Evolutionary conservation across 2,113 vertebrate genomes (phyloP).

Genomic region (Rhineura floridana): DNA sequence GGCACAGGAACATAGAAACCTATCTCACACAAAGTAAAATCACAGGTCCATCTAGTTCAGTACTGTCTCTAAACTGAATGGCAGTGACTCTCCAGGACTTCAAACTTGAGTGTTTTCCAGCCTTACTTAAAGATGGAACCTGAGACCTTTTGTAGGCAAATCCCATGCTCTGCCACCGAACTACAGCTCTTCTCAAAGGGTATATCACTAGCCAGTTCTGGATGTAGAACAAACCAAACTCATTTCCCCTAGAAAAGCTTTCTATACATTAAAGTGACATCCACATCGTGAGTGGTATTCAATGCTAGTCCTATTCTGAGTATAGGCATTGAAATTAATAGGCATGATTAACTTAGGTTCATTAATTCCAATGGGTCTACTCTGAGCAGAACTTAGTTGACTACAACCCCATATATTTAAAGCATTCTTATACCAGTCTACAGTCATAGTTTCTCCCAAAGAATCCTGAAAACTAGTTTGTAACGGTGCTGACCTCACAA

Average conservation of each 20-base stretch:
- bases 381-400: too few relatives aligned
- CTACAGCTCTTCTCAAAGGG: neutral
- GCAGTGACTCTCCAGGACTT: neutral
- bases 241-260: neutral
- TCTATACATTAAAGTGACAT: neutral
- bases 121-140: neutral
- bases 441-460: too few relatives aligned
- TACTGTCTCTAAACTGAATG: neutral
- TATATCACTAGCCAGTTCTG: neutral
- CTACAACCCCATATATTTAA: too few relatives aligned
- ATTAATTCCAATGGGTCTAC: too few relatives aligned
- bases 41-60: neutral
- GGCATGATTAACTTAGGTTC: too few relatives aligned
- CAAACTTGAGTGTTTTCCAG: neutral
- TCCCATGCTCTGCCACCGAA: neutral
- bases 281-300: too few relatives aligned
- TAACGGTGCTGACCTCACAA: too few relatives aligned
- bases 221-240: neutral
- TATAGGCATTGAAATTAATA: too few relatives aligned
- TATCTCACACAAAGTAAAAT: neutral
- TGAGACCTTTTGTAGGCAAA: neutral
- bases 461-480: too few relatives aligned
- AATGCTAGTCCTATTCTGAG: too few relatives aligned
- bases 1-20: neutral
- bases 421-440: too few relatives aligned